These are phyloP conservation scores for Opisthograptis luteolata DNA, from an alignment of 2,888 invertebrate species.

Conservation along the genomic window DNA sequence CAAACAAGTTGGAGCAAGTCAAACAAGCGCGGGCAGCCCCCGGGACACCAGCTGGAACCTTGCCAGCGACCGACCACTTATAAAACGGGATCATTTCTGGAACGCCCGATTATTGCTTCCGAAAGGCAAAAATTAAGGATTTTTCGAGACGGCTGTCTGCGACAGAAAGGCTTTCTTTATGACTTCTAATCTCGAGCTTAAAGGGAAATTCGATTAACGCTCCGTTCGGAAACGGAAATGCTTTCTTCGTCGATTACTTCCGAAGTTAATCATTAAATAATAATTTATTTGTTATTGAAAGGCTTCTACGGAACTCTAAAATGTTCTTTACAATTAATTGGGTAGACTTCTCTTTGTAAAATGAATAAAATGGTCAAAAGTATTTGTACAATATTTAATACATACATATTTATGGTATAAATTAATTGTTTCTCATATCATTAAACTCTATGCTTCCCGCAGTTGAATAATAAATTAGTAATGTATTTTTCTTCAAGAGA, in stretches of 20 bases:
- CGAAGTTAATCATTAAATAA: constrained; percentile 48
- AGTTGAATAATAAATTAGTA: too few relatives aligned
- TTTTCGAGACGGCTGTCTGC: constrained; percentile 63
- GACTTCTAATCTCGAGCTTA: constrained; percentile 66
- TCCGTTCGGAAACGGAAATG: constrained; percentile 34
- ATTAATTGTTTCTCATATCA: too few relatives aligned
- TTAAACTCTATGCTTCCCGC: too few relatives aligned
- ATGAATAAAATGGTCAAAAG: too few relatives aligned
- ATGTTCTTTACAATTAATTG: neutral
- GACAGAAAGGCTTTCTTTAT: constrained; percentile 65
- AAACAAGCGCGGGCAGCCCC: constrained; percentile 16
- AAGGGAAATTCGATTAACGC: constrained; percentile 67
- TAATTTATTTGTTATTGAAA: constrained; percentile 35
- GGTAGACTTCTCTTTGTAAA: neutral
- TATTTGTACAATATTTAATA: too few relatives aligned
- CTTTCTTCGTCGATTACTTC: constrained; percentile 42
- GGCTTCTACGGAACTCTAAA: constrained; percentile 16
- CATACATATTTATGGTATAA: too few relatives aligned
- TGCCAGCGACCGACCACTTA: constrained; percentile 21
- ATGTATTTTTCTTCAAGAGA: too few relatives aligned
- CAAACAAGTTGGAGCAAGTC: constrained; percentile 30
- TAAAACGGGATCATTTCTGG: constrained; percentile 31
- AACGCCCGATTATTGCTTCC: constrained; percentile 56
- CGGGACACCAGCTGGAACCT: constrained; percentile 5
- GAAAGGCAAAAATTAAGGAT: constrained; percentile 61